phyloP scores from a whole-genome alignment of 2,888 invertebrate species.

The Agrilus cyanescens region DNA sequence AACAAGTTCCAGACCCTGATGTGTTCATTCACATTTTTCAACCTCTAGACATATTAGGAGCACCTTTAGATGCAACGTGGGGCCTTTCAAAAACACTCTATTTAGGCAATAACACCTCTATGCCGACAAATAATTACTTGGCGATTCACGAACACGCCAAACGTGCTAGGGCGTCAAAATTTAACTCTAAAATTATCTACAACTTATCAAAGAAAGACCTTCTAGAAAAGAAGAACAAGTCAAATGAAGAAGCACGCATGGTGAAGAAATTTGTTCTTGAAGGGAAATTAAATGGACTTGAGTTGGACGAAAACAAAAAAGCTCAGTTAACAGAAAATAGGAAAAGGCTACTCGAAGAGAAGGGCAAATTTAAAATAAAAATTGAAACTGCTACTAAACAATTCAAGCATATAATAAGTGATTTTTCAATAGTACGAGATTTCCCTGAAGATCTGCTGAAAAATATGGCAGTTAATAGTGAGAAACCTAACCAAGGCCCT shows the following conservation, averaged over 20 bases:
- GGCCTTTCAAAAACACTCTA: conserved; percentile 77
- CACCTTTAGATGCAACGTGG: conserved; percentile 73
- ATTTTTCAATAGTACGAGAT: conserved; percentile 54
- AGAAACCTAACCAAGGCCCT: conserved; percentile 56
- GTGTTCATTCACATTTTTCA: conserved; percentile 58
- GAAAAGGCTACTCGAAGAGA: conserved; percentile 44
- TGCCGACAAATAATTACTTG: conserved; percentile 68
- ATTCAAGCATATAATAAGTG: conserved; percentile 55
- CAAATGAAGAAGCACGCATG: conserved; percentile 55
- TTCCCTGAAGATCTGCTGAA: conserved; percentile 61
- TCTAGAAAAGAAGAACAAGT: conserved; percentile 18
- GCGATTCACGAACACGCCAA: conserved; percentile 70
- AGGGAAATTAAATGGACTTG: conserved; percentile 72
- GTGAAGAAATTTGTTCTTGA: conserved; percentile 70
- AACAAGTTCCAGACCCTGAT: conserved; percentile 39
- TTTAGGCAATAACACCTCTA: conserved; percentile 63
- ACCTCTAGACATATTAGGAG: conserved; percentile 61
- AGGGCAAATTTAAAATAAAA: conserved; percentile 53
- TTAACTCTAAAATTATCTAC: conserved; percentile 57
- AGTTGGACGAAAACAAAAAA: conserved; percentile 44
- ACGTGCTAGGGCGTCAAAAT: conserved; percentile 62
- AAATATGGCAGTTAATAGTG: conserved; percentile 50
- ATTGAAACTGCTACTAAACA: conserved; percentile 50
- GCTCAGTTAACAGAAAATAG: conserved; percentile 43
- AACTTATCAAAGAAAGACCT: conserved; percentile 23